Percentiles rank a stretch among this genome's conserved stretches.
Evolutionary conservation across 2,888 invertebrate species (phyloP).

Genomic region (Drosophila dives): DNA sequence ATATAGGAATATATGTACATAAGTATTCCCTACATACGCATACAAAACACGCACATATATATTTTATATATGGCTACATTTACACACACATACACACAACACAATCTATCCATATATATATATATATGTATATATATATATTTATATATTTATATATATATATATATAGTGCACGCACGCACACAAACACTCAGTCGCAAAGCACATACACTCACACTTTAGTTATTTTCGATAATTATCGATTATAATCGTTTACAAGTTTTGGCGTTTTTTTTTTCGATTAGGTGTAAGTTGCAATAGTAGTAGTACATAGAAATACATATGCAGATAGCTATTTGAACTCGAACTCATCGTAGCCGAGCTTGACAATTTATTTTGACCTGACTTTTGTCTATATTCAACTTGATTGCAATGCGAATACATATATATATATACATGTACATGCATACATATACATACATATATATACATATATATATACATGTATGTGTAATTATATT

Average conservation of each 20-base stretch:
- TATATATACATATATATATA: conserved; percentile 4
- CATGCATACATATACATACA: conserved; percentile 8
- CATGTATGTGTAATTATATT: conserved; percentile 8
- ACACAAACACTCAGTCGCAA: conserved; percentile 15
- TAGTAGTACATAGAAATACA: conserved; percentile 27
- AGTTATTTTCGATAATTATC: conserved; percentile 21
- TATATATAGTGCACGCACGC: conserved; percentile 3
- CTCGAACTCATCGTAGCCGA: conserved; percentile 13
- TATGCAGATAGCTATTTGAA: conserved; percentile 25
- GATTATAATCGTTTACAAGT: conserved; percentile 35
- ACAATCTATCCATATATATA: conserved; percentile 6
- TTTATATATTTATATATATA: background rate
- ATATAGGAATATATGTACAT: conserved; percentile 6
- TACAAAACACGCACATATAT: background rate
- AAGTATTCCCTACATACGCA: background rate
- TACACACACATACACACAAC: conserved; percentile 4
- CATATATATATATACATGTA: conserved; percentile 22
- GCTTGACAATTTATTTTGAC: conserved; percentile 27
- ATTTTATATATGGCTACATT: conserved; percentile 22
- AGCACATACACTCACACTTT: background rate
- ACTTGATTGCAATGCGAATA: conserved; percentile 39
- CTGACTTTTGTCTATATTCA: conserved; percentile 25
- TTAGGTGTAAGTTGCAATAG: conserved; percentile 36
- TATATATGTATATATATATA: background rate
- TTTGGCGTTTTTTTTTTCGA: conserved; percentile 27